Evolutionary conservation across 2,113 vertebrate species (phyloP).

Genomic region (Ciconia stormi): DNA sequence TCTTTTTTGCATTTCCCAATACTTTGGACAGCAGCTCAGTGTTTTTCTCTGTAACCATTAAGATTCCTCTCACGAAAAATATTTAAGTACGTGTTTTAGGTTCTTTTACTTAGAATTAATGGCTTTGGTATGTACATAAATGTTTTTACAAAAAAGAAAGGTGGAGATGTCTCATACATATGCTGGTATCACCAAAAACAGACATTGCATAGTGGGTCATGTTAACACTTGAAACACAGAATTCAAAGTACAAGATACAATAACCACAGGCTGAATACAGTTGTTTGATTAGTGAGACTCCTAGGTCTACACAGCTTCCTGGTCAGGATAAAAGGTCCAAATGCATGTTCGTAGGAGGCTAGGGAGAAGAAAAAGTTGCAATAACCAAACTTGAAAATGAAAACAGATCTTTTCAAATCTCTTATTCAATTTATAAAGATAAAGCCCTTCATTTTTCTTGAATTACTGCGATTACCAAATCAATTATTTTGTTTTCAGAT

Average conservation of each 20-base stretch:
- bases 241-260: neutral
- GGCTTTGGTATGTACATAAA: neutral
- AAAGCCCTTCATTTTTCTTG: neutral
- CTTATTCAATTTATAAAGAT: neutral
- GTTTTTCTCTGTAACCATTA: neutral
- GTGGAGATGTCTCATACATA: neutral
- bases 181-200: neutral
- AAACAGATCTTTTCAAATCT: neutral
- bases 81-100: rapidly evolving
- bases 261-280: neutral
- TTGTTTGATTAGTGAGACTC: neutral
- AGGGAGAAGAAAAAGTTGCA: neutral
- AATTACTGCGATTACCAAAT: neutral
- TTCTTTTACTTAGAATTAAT: neutral
- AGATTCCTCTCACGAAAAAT: neutral
- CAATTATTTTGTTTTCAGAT: neutral
- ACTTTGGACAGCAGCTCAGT: neutral
- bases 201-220: neutral
- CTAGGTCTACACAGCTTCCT: rapidly evolving
- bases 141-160: neutral
- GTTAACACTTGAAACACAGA: neutral
- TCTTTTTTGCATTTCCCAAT: neutral
- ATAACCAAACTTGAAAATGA: neutral
- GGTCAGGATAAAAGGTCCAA: neutral
- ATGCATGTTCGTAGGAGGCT: neutral